Percentiles rank a stretch among this genome's conserved stretches.
These are phyloP conservation scores for Amblyjoppa proteus DNA, from an alignment of 2,888 invertebrate species.

Conservation along the genomic window DNA sequence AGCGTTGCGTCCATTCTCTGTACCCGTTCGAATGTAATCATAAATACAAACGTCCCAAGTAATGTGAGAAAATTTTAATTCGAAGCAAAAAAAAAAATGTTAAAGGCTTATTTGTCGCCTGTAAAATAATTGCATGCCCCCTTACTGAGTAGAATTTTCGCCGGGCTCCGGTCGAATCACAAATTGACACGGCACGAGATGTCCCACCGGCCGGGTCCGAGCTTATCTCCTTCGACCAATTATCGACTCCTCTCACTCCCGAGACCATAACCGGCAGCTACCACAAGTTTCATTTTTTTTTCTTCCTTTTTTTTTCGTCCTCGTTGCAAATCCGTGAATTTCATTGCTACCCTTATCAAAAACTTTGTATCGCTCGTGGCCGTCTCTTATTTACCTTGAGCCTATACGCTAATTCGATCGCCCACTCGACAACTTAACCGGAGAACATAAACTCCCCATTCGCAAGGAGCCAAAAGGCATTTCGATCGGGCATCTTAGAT, in stretches of 20 bases:
- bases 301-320: not conserved
- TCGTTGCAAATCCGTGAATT: slow-evolving; percentile 51
- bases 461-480: slow-evolving; percentile 9
- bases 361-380: not conserved
- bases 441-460: slow-evolving; percentile 1
- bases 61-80: not conserved
- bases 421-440: slow-evolving; percentile 32
- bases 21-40: not conserved
- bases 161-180: not conserved
- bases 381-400: not conserved
- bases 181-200: not conserved
- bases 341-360: slow-evolving; percentile 45
- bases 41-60: not conserved
- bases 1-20: not conserved
- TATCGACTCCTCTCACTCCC: slow-evolving; percentile 19
- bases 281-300: slow-evolving; percentile 16
- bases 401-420: slow-evolving; percentile 35
- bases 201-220: not conserved
- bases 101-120: not conserved
- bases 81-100: not conserved
- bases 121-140: not conserved
- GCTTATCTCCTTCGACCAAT: slow-evolving; percentile 45
- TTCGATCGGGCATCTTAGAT: slow-evolving; percentile 39
- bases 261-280: slow-evolving; percentile 31
- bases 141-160: not conserved